These are phyloP conservation scores for Ectobius pallidus DNA, from an alignment of 2,888 invertebrate genomes.

Conservation along the genomic window DNA sequence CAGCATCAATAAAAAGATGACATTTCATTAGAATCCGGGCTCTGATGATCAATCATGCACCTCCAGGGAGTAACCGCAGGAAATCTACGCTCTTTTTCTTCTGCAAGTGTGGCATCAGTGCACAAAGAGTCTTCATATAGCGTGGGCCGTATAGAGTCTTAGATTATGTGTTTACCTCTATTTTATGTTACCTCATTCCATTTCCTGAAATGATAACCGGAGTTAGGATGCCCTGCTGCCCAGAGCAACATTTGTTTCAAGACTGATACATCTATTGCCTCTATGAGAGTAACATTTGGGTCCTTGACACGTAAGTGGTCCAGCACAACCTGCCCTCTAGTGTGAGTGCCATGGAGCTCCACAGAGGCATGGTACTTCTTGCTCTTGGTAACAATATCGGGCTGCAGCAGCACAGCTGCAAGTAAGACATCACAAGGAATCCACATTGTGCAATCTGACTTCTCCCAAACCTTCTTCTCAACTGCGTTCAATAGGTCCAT, in stretches of 20 bases:
- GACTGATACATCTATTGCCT: conserved; percentile 56
- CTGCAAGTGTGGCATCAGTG: too few species aligned
- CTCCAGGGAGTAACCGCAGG: too few species aligned
- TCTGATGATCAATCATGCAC: too few species aligned
- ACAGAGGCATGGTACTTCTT: conserved; percentile 59
- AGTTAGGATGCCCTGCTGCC: conserved; percentile 51
- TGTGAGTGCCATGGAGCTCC: conserved; percentile 63
- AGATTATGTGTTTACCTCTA: too few species aligned
- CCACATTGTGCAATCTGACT: conserved; percentile 45
- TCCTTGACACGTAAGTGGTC: conserved; percentile 58
- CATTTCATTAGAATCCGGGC: too few species aligned
- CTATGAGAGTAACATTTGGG: conserved; percentile 57
- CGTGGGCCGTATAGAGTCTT: too few species aligned
- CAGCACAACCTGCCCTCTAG: conserved; percentile 69
- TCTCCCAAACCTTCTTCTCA: conserved; percentile 34
- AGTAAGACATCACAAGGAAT: conserved; percentile 58
- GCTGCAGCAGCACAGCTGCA: conserved; percentile 33
- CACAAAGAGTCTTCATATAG: too few species aligned
- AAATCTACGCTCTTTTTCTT: too few species aligned
- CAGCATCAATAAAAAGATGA: too few species aligned
- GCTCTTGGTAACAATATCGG: conserved; percentile 30
- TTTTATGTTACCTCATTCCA: too few species aligned
- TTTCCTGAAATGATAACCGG: too few species aligned
- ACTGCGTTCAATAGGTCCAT: conserved; percentile 35
- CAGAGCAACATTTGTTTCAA: conserved; percentile 58